A percentile compares a stretch with the other conserved stretches of the same genome.
Conservation (phyloP, 1,140 invertebrate species). For the Lepidostoma basale region DNA sequence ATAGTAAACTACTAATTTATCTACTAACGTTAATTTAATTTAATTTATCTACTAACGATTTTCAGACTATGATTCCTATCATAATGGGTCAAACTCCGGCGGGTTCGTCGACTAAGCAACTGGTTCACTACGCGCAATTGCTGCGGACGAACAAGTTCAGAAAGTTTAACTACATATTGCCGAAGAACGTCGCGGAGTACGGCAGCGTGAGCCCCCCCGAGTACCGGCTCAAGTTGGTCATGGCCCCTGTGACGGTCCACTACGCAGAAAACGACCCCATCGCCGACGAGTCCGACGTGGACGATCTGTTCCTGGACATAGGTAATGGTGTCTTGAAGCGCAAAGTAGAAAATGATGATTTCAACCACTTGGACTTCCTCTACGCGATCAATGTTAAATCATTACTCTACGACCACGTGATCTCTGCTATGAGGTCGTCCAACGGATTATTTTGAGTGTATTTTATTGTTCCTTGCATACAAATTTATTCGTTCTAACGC, state of each 20-base stretch:
- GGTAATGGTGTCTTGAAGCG: slow-evolving; percentile 63
- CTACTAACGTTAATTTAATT: no score
- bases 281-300: slow-evolving; percentile 55
- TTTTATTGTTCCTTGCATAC: background rate
- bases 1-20: no score
- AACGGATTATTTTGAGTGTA: no score
- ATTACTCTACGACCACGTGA: slow-evolving; percentile 64
- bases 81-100: slow-evolving; percentile 84
- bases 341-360: slow-evolving; percentile 61
- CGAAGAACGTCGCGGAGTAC: slow-evolving; percentile 57
- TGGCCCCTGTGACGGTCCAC: slow-evolving; percentile 69
- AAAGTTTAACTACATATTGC: slow-evolving; percentile 53
- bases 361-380: slow-evolving; percentile 71
- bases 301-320: slow-evolving; percentile 56
- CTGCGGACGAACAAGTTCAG: slow-evolving; percentile 49
- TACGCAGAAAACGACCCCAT: slow-evolving; percentile 75
- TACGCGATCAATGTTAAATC: slow-evolving; percentile 66
- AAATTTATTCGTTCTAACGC: background rate
- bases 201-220: slow-evolving; percentile 58
- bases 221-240: slow-evolving; percentile 64
- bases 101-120: slow-evolving; percentile 77
- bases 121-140: slow-evolving; percentile 78
- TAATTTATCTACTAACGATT: no score
- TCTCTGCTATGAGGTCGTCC: slow-evolving; percentile 52
- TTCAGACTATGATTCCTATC: slow-evolving; percentile 71